Evolutionary conservation across 2,113 vertebrate genomes (phyloP).

Genomic region (Peromyscus californicus): DNA sequence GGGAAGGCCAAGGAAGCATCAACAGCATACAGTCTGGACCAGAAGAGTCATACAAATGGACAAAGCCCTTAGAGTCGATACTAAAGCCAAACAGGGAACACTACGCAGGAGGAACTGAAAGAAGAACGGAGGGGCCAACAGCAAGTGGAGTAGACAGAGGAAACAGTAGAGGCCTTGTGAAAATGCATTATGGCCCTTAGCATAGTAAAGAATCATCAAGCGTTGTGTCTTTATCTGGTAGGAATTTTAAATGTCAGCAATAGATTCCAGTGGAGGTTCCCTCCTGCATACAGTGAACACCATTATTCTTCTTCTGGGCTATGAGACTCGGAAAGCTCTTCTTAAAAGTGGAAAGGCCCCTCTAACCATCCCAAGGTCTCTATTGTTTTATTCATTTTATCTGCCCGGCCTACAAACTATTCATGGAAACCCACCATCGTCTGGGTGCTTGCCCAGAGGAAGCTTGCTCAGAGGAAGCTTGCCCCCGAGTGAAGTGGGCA

Average conservation of each 20-base stretch:
- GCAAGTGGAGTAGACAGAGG: neutral
- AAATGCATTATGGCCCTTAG: neutral
- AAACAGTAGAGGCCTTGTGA: neutral
- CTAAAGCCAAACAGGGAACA: neutral
- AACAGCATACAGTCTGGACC: too few species aligned
- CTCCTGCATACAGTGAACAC: neutral
- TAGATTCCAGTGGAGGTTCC: neutral
- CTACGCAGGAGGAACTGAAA: neutral
- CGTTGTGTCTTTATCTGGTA: neutral
- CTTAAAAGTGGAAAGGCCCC: neutral
- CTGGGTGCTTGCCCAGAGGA: neutral
- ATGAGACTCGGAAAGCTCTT: neutral
- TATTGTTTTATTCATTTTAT: neutral
- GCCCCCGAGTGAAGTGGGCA: neutral
- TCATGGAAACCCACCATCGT: neutral
- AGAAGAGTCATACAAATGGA: neutral
- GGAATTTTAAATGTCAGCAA: slow-evolving; percentile 7
- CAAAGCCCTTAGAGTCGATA: neutral
- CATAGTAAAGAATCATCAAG: neutral
- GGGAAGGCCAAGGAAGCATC: neutral
- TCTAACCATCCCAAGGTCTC: neutral
- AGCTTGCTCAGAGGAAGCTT: neutral
- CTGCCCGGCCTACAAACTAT: neutral
- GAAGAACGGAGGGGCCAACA: neutral
- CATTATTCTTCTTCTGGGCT: neutral